phyloP scores from a whole-genome alignment of 2,888 invertebrate genomes.

The Rotaria macrura region DNA sequence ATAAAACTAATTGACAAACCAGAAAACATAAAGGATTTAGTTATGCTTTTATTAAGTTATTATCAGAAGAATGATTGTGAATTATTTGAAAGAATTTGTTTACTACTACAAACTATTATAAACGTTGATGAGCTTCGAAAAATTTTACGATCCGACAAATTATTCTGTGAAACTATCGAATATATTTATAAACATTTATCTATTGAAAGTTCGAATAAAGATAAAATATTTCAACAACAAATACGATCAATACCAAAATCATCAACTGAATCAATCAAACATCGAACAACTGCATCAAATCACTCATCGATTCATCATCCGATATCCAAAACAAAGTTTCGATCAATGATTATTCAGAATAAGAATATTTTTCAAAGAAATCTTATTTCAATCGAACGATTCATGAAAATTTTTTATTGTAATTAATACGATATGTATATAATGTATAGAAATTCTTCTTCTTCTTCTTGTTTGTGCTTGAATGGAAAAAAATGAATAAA shows the following conservation, averaged over 20 bases:
- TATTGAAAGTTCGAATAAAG: background rate
- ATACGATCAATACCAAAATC: background rate
- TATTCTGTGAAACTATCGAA: background rate
- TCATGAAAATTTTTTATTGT: background rate
- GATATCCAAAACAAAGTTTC: background rate
- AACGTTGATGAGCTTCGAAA: background rate
- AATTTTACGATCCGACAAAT: background rate
- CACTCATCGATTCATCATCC: background rate
- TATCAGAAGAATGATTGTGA: background rate
- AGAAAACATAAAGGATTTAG: background rate
- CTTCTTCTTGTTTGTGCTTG: background rate
- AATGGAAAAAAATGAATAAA: background rate
- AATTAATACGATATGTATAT: background rate
- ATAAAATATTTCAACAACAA: background rate
- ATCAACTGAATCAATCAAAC: background rate
- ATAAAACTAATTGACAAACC: background rate
- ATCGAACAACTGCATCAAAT: background rate
- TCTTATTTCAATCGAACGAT: background rate
- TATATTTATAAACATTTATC: slow-evolving; percentile 1
- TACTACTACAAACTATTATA: background rate
- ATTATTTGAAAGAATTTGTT: background rate
- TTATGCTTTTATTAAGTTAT: background rate
- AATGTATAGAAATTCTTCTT: background rate
- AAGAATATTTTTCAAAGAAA: background rate
- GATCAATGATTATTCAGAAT: background rate